These are phyloP conservation scores for Dipodomys stephensi DNA, from an alignment of 2,113 vertebrate species.

Conservation along the genomic window DNA sequence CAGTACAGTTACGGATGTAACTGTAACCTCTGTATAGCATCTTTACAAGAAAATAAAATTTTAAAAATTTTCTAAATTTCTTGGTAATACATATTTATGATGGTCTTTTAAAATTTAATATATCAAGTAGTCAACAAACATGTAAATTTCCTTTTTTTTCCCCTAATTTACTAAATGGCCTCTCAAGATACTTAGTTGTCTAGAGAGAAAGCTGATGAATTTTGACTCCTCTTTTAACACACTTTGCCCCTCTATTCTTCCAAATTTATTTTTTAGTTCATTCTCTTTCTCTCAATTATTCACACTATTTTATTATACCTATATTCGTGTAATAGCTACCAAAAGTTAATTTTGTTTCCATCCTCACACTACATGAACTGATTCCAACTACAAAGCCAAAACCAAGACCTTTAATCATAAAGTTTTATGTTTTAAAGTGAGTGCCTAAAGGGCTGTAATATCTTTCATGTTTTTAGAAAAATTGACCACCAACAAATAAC, in stretches of 20 bases:
- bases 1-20: too few relatives aligned
- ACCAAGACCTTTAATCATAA: not conserved
- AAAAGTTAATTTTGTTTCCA: slow-evolving; percentile 15
- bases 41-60: too few relatives aligned
- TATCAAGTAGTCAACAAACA: not conserved
- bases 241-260: not conserved
- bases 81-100: not conserved
- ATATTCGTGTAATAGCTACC: not conserved
- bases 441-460: not conserved
- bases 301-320: not conserved
- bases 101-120: slow-evolving; percentile 14
- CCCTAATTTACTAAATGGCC: not conserved
- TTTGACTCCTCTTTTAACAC: not conserved
- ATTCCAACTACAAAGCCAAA: not conserved
- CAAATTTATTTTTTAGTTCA: not conserved
- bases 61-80: not conserved
- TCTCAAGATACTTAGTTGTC: not conserved
- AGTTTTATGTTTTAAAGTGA: not conserved
- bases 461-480: not conserved
- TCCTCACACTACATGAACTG: not conserved
- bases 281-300: not conserved
- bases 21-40: too few relatives aligned
- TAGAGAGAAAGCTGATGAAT: not conserved
- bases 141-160: not conserved
- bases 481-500: not conserved